phyloP scores from a whole-genome alignment of 1,140 invertebrate species.

The Eriosoma lanigerum region DNA sequence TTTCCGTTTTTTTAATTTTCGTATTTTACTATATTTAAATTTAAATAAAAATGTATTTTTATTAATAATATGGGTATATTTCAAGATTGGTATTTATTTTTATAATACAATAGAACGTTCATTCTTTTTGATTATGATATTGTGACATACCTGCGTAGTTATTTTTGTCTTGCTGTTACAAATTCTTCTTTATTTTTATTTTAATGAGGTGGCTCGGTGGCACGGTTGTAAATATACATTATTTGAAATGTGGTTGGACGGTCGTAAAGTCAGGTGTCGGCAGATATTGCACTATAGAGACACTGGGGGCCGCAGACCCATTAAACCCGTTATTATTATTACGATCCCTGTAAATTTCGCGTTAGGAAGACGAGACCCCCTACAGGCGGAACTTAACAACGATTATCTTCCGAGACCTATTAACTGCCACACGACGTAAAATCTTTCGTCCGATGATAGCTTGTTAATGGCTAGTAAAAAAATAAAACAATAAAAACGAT shows the following conservation, averaged over 20 bases:
- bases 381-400: conserved; percentile 7
- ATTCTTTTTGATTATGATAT: too few relatives aligned
- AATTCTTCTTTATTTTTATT: conserved; percentile 27
- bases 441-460: neutral
- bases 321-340: conserved; percentile 49
- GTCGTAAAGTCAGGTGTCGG: conserved; percentile 46
- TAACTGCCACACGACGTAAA: conserved; percentile 15
- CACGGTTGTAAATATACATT: neutral
- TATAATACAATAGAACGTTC: too few relatives aligned
- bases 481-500: neutral
- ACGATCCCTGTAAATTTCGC: conserved; percentile 28
- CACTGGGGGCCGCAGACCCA: neutral
- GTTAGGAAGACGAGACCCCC: conserved; percentile 11
- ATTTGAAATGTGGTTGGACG: conserved; percentile 13
- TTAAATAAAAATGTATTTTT: too few relatives aligned
- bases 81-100: too few relatives aligned
- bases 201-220: neutral
- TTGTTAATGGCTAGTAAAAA: conserved; percentile 36
- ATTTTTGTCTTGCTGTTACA: neutral
- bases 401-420: conserved; percentile 50
- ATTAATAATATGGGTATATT: too few relatives aligned
- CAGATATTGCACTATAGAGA: conserved; percentile 13
- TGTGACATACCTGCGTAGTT: neutral
- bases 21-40: too few relatives aligned
- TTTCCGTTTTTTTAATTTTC: too few relatives aligned